A percentile compares a stretch with the other conserved stretches of the same genome.
phyloP scores from a whole-genome alignment of 2,797 vertebrate species.

The Sebastes kiyomatsui region DNA sequence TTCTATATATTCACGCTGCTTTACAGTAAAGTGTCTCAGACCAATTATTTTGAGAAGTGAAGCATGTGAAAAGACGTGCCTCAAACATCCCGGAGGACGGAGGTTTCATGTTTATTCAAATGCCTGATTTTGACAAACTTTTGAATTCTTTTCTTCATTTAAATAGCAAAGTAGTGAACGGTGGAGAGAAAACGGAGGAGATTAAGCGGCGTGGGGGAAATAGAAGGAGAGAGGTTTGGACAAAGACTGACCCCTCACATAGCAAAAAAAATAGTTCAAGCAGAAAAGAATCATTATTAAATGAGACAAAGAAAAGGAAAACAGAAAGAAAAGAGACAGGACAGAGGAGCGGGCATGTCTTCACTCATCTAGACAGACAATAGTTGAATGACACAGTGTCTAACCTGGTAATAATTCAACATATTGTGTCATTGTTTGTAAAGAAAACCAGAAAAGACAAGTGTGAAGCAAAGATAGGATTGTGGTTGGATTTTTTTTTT shows the following conservation, averaged over 20 bases:
- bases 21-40: conserved; percentile 3
- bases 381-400: conserved; percentile 55
- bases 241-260: conserved; percentile 59
- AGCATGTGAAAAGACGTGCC: conserved; percentile 9
- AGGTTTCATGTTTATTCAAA: conserved; percentile 2
- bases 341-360: conserved; percentile 47
- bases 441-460: conserved; percentile 18
- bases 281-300: conserved; percentile 57
- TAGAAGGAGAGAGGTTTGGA: conserved; percentile 18
- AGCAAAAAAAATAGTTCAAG: conserved; percentile 38
- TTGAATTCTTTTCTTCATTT: background rate
- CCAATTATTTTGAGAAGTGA: conserved; percentile 41
- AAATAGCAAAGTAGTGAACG: background rate
- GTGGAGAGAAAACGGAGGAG: conserved; percentile 12
- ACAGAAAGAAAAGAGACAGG: conserved; percentile 33
- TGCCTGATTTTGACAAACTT: conserved; percentile 2
- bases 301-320: conserved; percentile 62
- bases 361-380: conserved; percentile 61
- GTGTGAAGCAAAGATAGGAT: background rate
- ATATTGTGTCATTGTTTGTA: conserved; percentile 13
- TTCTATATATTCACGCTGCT: background rate
- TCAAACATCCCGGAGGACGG: background rate
- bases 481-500: background rate
- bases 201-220: conserved; percentile 14
- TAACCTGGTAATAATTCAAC: conserved; percentile 43